Evolutionary conservation across 2,797 vertebrate species (phyloP).

Genomic region (Spinus olivaceus): DNA sequence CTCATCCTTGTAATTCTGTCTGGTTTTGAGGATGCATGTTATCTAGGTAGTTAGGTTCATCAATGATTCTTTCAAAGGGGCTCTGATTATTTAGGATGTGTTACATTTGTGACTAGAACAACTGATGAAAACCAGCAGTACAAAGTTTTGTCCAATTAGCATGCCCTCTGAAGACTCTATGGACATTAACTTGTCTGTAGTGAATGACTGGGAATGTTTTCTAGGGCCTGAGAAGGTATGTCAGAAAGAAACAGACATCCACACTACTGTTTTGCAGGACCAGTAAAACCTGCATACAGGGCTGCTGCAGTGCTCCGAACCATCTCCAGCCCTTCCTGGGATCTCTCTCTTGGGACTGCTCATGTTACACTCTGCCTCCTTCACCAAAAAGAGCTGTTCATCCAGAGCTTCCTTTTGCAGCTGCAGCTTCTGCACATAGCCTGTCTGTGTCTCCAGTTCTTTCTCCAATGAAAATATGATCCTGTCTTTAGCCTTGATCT

Average conservation of each 20-base stretch:
- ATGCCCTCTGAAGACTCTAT: not conserved
- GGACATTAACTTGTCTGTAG: not conserved
- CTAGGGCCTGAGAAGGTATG: not conserved
- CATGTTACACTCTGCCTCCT: conserved; percentile 94
- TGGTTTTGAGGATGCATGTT: not conserved
- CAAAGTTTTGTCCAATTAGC: not conserved
- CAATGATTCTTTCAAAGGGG: not conserved
- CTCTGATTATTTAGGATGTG: not conserved
- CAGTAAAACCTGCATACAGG: conserved; percentile 80
- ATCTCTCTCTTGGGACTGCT: conserved; percentile 98
- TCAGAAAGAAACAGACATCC: not conserved
- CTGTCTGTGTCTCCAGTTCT: conserved; percentile 89
- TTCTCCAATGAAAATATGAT: conserved; percentile 96
- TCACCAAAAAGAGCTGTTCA: conserved; percentile 94
- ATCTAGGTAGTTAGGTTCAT: not conserved
- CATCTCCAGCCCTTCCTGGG: conserved; percentile 91
- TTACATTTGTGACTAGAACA: not conserved
- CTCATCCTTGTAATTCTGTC: not conserved
- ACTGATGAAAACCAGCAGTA: not conserved
- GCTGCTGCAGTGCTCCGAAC: conserved; percentile 95
- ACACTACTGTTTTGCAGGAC: not conserved
- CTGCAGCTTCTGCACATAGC: conserved; percentile 91
- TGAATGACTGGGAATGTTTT: not conserved
- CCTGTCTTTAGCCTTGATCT: conserved; percentile 96
- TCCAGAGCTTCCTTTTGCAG: conserved; percentile 97